phyloP scores from a whole-genome alignment of 64 coral and sea anemone genomes.

The Anthopleura sola region DNA sequence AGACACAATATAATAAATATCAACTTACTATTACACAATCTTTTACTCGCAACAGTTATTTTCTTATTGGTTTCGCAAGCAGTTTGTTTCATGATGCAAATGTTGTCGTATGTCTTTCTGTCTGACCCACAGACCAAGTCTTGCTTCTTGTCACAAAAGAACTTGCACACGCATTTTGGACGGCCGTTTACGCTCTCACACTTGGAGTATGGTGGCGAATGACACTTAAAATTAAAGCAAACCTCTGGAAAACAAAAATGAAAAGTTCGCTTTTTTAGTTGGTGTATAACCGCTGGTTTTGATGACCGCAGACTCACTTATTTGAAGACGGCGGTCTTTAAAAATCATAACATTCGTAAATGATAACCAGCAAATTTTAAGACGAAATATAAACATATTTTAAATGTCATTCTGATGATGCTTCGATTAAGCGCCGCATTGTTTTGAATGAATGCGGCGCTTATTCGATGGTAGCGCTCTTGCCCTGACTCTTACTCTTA shows the following conservation, averaged over 20 bases:
- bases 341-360: too few species aligned
- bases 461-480: too few species aligned
- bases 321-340: too few species aligned
- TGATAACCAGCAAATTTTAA: too few species aligned
- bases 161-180: slow-evolving; percentile 2
- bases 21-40: not conserved
- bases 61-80: slow-evolving; percentile 7
- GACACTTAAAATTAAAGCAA: not conserved
- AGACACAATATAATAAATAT: not conserved
- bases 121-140: slow-evolving; percentile 11
- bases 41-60: not conserved
- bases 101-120: not conserved
- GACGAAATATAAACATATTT: too few species aligned
- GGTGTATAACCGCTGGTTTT: not conserved
- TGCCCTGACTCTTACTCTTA: too few species aligned
- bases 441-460: too few species aligned
- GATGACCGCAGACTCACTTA: not conserved
- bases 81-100: slow-evolving; percentile 9
- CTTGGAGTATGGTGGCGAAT: not conserved
- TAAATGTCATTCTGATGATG: too few species aligned
- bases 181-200: not conserved
- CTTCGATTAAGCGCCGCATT: too few species aligned
- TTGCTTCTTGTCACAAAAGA: not conserved
- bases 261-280: not conserved
- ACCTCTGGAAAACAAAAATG: not conserved